Conservation (phyloP, 2,888 invertebrate species). For the Ophion slaviceki region DNA sequence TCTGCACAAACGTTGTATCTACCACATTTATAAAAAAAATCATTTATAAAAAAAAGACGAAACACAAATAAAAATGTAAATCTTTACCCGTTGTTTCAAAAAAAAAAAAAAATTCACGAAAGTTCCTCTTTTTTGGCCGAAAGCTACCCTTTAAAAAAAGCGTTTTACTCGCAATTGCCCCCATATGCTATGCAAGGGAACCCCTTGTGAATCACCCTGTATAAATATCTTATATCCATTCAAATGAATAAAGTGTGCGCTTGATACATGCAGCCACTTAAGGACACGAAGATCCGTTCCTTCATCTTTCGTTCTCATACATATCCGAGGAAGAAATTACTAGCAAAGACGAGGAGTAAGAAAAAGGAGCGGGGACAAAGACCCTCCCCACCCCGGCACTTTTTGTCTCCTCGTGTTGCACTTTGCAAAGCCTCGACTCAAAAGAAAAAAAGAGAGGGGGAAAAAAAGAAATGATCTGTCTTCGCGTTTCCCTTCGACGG, state of each 20-base stretch:
- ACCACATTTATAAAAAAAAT: too few relatives aligned
- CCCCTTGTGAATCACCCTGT: neutral
- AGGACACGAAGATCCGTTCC: slow-evolving; percentile 11
- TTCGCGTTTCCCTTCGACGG: slow-evolving; percentile 34
- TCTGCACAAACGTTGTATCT: too few relatives aligned
- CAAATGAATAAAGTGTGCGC: neutral
- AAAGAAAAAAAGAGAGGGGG: neutral
- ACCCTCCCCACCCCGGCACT: neutral
- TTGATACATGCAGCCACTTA: neutral
- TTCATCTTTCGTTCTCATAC: slow-evolving; percentile 17
- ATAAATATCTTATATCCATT: neutral
- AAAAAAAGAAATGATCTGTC: slow-evolving; percentile 36
- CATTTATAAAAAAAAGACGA: too few relatives aligned
- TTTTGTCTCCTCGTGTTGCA: slow-evolving; percentile 4
- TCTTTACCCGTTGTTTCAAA: too few relatives aligned
- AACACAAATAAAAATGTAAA: too few relatives aligned
- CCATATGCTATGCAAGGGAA: neutral
- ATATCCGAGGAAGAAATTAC: slow-evolving; percentile 27
- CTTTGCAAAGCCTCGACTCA: slow-evolving; percentile 27
- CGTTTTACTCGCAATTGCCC: neutral
- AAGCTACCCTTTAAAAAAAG: neutral
- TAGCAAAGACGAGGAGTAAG: slow-evolving; percentile 7
- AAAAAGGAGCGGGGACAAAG: neutral
- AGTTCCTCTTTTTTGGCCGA: too few relatives aligned
- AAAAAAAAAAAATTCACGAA: too few relatives aligned